phyloP scores from a whole-genome alignment of 2,113 vertebrate species.

The Carassius carassius region DNA sequence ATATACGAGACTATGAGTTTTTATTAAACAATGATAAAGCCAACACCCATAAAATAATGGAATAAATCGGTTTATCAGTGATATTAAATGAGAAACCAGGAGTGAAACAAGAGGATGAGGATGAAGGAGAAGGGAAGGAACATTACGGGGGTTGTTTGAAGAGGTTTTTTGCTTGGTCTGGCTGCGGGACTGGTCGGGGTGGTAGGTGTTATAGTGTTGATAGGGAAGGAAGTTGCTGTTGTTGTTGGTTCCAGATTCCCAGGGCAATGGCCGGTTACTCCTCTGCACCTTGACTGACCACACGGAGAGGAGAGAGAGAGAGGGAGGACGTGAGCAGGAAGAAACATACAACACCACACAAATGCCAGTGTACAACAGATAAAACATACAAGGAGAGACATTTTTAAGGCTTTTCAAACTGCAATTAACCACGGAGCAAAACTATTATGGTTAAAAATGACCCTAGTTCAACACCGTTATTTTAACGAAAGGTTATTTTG shows the following conservation, averaged over 20 bases:
- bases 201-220: conserved; percentile 88
- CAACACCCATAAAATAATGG: neutral
- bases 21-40: neutral
- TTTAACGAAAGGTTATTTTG: neutral
- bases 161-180: conserved; percentile 78
- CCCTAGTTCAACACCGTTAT: too few relatives aligned
- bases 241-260: conserved; percentile 84
- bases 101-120: conserved; percentile 15
- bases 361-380: conserved; percentile 62
- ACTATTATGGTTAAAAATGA: neutral
- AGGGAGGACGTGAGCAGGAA: conserved; percentile 71
- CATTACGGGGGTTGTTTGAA: conserved; percentile 83
- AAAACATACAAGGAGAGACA: conserved; percentile 6
- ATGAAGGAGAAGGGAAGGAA: conserved; percentile 63
- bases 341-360: conserved; percentile 68
- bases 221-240: conserved; percentile 82
- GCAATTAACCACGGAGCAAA: neutral
- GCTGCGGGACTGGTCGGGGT: conserved; percentile 84
- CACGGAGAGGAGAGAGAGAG: conserved; percentile 73
- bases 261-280: conserved; percentile 85
- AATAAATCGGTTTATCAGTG: neutral
- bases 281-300: conserved; percentile 93
- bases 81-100: neutral
- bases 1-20: neutral
- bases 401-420: neutral